phyloP scores from a whole-genome alignment of 2,888 invertebrate genomes.

The Adela reaumurella region DNA sequence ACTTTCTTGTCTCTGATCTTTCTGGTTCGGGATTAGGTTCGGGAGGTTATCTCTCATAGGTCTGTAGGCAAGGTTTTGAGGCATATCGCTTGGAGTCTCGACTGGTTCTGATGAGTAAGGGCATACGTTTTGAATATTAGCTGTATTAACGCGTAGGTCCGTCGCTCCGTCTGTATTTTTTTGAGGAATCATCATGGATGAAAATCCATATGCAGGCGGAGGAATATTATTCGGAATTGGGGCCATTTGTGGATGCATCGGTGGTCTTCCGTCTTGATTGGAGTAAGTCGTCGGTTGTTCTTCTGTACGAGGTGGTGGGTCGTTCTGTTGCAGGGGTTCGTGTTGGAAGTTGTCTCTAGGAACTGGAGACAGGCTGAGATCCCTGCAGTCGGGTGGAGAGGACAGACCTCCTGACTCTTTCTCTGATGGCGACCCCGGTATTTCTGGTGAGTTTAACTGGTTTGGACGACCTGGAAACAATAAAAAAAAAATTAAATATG shows the following conservation, averaged over 20 bases:
- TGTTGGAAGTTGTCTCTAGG: conserved; percentile 7
- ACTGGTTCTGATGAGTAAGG: conserved; percentile 19
- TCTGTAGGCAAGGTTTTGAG: conserved; percentile 39
- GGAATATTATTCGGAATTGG: conserved; percentile 20
- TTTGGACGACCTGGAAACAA: conserved; percentile 34
- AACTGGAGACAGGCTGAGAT: conserved; percentile 18
- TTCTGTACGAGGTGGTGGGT: conserved; percentile 24
- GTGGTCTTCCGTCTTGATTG: conserved; percentile 21
- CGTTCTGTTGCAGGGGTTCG: conserved; percentile 2
- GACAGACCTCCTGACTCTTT: conserved; percentile 40
- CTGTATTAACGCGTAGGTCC: conserved; percentile 35
- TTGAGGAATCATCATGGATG: conserved; percentile 30
- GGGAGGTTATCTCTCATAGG: conserved; percentile 13
- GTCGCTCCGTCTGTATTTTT: conserved; percentile 36
- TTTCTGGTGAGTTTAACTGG: conserved; percentile 42
- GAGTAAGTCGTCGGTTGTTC: conserved; percentile 31
- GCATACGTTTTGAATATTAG: conserved; percentile 26
- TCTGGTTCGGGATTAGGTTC: neutral
- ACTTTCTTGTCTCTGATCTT: conserved; percentile 9
- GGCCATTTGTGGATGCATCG: conserved; percentile 22
- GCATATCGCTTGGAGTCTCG: conserved; percentile 24
- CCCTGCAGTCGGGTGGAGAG: conserved; percentile 25
- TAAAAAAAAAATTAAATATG: neutral
- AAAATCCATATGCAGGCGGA: conserved; percentile 30
- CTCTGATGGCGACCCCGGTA: conserved; percentile 35